These are phyloP conservation scores for Branchinecta lynchi DNA, from an alignment of 1,140 invertebrate genomes.

Conservation along the genomic window DNA sequence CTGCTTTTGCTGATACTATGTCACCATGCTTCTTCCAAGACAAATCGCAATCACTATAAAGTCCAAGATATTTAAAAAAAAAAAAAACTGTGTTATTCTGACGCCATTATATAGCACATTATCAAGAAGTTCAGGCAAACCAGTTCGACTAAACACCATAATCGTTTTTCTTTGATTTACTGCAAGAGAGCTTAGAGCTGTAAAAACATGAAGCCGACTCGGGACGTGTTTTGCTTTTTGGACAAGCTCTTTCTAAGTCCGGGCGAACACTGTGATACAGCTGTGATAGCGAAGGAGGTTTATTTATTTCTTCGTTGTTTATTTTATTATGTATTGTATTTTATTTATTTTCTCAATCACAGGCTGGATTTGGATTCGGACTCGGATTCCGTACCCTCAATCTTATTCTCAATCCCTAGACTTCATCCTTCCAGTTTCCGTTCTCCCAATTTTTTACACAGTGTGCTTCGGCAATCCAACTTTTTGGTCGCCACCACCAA, in stretches of 20 bases:
- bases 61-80: slow-evolving; percentile 7
- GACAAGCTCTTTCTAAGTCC: slow-evolving; percentile 1
- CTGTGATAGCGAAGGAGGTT: slow-evolving; percentile 1
- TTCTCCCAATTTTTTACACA: too few species aligned
- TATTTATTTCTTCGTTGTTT: too few species aligned
- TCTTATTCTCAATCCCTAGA: too few species aligned
- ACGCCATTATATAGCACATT: slow-evolving; percentile 6
- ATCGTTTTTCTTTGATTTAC: slow-evolving; percentile 7
- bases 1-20: slow-evolving; percentile 6
- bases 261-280: background rate
- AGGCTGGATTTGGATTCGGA: too few species aligned
- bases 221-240: background rate
- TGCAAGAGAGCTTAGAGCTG: slow-evolving; percentile 8
- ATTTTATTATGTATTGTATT: too few species aligned
- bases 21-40: slow-evolving; percentile 3
- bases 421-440: too few species aligned
- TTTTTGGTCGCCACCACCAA: too few species aligned
- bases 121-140: slow-evolving; percentile 1
- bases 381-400: too few species aligned
- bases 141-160: background rate
- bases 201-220: too few species aligned
- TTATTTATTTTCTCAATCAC: too few species aligned
- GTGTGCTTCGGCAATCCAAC: too few species aligned
- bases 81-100: background rate
- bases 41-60: slow-evolving; percentile 4